A percentile compares a stretch with the other conserved stretches of the same genome.
Conservation (phyloP, 2,797 vertebrate species). For the Dipus sagitta region DNA sequence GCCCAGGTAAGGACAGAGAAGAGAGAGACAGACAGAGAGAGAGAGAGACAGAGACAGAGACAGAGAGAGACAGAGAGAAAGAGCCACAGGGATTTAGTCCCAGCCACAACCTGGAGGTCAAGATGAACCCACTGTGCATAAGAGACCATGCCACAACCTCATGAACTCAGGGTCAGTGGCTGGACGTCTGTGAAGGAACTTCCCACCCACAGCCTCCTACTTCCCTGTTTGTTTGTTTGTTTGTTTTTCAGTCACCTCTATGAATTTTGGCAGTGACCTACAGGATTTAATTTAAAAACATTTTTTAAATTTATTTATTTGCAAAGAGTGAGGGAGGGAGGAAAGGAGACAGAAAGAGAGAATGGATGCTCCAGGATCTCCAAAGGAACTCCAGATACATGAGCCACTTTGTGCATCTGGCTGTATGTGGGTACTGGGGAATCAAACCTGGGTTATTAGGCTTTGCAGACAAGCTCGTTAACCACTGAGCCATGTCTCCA, state of each 20-base stretch:
- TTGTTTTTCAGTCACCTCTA: not conserved
- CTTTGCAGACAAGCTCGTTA: too few relatives aligned
- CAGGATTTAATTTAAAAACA: not conserved
- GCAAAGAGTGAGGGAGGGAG: too few relatives aligned
- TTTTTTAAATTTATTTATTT: not conserved
- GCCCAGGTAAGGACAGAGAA: not conserved
- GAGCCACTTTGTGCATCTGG: too few relatives aligned
- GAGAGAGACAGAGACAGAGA: too few relatives aligned
- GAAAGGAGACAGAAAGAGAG: too few relatives aligned
- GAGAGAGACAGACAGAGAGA: not conserved
- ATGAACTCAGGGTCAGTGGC: not conserved
- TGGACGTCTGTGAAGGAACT: not conserved
- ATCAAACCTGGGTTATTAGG: too few relatives aligned
- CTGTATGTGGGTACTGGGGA: too few relatives aligned
- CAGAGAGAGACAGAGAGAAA: too few relatives aligned
- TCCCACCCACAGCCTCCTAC: not conserved
- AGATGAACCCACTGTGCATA: not conserved
- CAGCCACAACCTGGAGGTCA: fast-evolving
- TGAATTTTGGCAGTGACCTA: not conserved
- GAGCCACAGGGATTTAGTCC: not conserved
- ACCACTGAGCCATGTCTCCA: too few relatives aligned
- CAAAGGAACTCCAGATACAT: too few relatives aligned
- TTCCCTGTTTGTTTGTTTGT: not conserved
- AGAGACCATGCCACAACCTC: not conserved
- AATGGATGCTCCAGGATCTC: too few relatives aligned